phyloP scores from a whole-genome alignment of 2,888 invertebrate genomes.

The Acrocyrtus sp. region DNA sequence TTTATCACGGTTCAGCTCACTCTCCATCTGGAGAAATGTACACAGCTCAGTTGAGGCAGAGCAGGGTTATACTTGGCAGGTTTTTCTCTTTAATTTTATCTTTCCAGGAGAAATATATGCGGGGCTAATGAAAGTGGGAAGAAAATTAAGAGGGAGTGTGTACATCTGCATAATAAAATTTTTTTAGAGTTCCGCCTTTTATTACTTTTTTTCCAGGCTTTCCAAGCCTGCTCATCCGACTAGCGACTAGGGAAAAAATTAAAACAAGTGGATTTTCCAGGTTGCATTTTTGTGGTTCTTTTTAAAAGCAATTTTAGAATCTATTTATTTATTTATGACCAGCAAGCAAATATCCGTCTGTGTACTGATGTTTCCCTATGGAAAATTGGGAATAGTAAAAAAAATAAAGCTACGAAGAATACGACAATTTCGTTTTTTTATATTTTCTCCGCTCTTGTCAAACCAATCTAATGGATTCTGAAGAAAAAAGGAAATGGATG shows the following conservation, averaged over 20 bases:
- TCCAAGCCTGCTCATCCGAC: too few relatives aligned
- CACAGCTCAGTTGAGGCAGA: not conserved
- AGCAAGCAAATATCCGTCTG: slow-evolving; percentile 35
- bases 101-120: not conserved
- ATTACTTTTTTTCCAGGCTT: not conserved
- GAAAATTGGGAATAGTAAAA: not conserved
- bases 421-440: not conserved
- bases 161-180: not conserved
- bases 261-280: not conserved
- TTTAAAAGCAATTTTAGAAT: not conserved
- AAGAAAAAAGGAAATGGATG: slow-evolving; percentile 25
- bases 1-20: slow-evolving; percentile 49
- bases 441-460: not conserved
- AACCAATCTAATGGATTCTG: slow-evolving; percentile 9
- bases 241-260: not conserved
- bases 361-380: not conserved
- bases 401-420: not conserved
- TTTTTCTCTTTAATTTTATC: not conserved
- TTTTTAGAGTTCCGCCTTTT: not conserved
- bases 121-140: slow-evolving; percentile 42
- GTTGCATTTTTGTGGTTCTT: not conserved
- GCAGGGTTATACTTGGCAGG: not conserved
- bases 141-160: slow-evolving; percentile 4
- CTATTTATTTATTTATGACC: slow-evolving; percentile 54
- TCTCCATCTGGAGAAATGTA: slow-evolving; percentile 25